Conservation (phyloP, 2,888 invertebrate species). For the Epinotia nisella region DNA sequence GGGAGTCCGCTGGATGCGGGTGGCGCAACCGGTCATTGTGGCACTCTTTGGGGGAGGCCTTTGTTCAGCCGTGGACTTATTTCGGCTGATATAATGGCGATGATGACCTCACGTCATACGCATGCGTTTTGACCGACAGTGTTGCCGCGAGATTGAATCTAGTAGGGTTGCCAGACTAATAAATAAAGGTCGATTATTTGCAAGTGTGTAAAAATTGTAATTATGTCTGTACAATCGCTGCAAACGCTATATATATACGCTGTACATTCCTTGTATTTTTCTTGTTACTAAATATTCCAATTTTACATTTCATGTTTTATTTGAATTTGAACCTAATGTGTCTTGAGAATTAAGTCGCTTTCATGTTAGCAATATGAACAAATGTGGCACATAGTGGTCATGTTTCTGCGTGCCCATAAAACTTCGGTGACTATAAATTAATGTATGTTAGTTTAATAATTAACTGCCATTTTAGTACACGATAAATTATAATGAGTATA, state of each 20-base stretch:
- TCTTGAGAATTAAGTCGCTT: conserved; percentile 13
- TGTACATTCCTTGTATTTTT: conserved; percentile 27
- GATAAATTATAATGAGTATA: no score
- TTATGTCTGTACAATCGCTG: conserved; percentile 34
- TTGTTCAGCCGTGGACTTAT: no score
- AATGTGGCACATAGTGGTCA: neutral
- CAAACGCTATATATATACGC: conserved; percentile 28
- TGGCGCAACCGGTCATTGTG: no score
- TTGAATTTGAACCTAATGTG: conserved; percentile 23
- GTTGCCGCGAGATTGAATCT: no score
- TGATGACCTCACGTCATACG: no score
- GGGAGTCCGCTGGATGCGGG: no score
- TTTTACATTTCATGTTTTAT: conserved; percentile 14
- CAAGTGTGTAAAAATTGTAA: conserved; percentile 32
- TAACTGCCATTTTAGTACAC: conserved; percentile 30
- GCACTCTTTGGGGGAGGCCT: no score
- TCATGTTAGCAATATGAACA: neutral
- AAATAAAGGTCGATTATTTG: neutral
- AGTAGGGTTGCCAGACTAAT: no score
- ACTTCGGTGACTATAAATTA: neutral
- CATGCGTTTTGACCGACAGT: neutral
- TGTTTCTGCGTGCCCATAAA: neutral
- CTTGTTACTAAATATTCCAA: conserved; percentile 1
- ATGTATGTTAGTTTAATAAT: conserved; percentile 25
- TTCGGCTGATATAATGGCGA: no score